Evolutionary conservation across 2,888 invertebrate genomes (phyloP), one percentile per base, ranked within the genome.

Genomic region (Panorpa germanica): DNA sequence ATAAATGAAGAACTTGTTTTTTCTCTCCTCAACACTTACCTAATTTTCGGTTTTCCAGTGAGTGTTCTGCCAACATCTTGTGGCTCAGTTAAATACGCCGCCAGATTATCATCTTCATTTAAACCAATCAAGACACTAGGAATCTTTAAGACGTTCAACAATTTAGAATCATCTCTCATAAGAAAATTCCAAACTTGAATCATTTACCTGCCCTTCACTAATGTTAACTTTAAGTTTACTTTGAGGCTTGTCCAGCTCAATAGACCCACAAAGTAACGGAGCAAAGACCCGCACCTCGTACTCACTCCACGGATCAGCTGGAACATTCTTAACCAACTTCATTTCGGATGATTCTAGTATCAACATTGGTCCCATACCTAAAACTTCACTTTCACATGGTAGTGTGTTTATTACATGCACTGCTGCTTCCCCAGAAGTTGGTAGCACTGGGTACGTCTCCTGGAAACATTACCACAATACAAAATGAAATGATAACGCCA

Each of bases 401-500:
- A n/a, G n/a, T n/a, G n/a, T n/a, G n/a, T n/a, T n/a, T n/a, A n/a
- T n/a, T n/a, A n/a, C n/a, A n/a, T n/a, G n/a, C n/a, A n/a, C n/a
- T n/a, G n/a, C n/a, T n/a, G 65, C 63, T 14, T 61, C 45, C 2
- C 70, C 70, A 9, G 48, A 41, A 5, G 58, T 42, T 7, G 81
- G 74, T 18, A 74, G 36, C 4, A 56, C 45, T 1, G 71, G 66
- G 45, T 75, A 72, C 1, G 76, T 75, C 41, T 63, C 59, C 74
- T 75, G 50, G 2, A 47, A 45, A 30, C 11, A 17, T 25, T 22
- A 31, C 21, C 18, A 9, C 13, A 25, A 32, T 15, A 31, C 30
- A 17, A 32, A 33, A 29, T n/a, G n/a, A n/a, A n/a, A n/a, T n/a
- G 25, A 32, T 11, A 12, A 34, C 19, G n/a, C n/a, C n/a, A n/a